Conservation (phyloP, 2,888 invertebrate genomes). For the Drosophila mayaguana region DNA sequence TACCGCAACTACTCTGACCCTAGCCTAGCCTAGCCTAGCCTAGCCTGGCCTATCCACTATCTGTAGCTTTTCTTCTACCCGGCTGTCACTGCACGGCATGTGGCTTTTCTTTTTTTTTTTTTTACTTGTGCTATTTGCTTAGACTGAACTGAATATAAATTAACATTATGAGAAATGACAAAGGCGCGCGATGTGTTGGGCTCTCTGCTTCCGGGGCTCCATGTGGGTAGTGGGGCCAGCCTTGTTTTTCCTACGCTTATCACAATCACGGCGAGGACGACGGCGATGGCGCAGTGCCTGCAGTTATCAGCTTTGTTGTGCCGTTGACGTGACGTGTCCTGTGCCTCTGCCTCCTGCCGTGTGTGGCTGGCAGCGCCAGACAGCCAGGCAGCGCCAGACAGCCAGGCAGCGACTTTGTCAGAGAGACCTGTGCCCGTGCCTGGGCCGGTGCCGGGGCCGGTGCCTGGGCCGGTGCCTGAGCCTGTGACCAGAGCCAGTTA, state of each 20-base stretch:
- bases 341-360: conserved; percentile 15
- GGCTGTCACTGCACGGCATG: conserved; percentile 53
- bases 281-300: conserved; percentile 52
- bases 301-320: conserved; percentile 66
- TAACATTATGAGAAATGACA: conserved; percentile 80
- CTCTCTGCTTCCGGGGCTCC: conserved; percentile 35
- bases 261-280: conserved; percentile 38
- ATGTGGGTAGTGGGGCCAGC: neutral
- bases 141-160: conserved; percentile 81
- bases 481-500: conserved; percentile 38
- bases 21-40: neutral
- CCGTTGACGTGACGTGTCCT: conserved; percentile 63
- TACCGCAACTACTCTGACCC: neutral
- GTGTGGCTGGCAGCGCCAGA: conserved; percentile 36
- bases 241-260: conserved; percentile 48
- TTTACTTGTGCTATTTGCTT: conserved; percentile 60
- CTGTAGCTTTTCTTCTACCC: conserved; percentile 9
- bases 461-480: neutral
- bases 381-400: conserved; percentile 30
- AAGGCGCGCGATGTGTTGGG: conserved; percentile 66
- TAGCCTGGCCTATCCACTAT: neutral
- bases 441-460: no score
- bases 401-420: neutral
- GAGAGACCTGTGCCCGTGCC: conserved; percentile 3
- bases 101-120: conserved; percentile 49